phyloP scores from a whole-genome alignment of 1,140 invertebrate species.

The Neuroterus valhalla region DNA sequence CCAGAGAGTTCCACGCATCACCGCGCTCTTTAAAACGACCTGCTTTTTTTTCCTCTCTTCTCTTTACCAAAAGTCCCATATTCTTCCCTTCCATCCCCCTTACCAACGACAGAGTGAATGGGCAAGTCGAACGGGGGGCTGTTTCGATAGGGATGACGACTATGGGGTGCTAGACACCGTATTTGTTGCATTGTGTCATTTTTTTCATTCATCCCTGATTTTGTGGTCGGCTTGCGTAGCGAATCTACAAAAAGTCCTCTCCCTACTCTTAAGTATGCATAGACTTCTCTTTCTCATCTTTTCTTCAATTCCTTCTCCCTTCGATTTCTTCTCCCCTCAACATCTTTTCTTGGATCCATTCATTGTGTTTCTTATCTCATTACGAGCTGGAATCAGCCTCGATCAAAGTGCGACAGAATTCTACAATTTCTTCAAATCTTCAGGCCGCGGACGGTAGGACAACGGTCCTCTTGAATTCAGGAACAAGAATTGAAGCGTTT shows the following conservation, averaged over 20 bases:
- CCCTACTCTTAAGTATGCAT: slow-evolving; percentile 33
- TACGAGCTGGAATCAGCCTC: too few relatives aligned
- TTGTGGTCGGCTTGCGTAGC: slow-evolving; percentile 74
- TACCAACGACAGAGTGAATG: slow-evolving; percentile 49
- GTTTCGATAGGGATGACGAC: slow-evolving; percentile 47
- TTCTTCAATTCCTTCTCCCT: slow-evolving; percentile 34
- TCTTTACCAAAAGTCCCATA: slow-evolving; percentile 23
- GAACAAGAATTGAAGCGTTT: too few relatives aligned
- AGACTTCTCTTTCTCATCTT: slow-evolving; percentile 8
- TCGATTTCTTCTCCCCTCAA: slow-evolving; percentile 34
- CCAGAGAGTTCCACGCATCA: slow-evolving; percentile 67
- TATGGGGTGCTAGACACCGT: slow-evolving; percentile 36
- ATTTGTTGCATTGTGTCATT: slow-evolving; percentile 69
- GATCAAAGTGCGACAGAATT: too few relatives aligned
- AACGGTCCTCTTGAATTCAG: too few relatives aligned
- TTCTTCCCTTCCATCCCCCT: not conserved
- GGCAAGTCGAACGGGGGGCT: slow-evolving; percentile 49
- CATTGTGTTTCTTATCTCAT: too few relatives aligned
- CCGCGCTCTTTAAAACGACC: slow-evolving; percentile 70
- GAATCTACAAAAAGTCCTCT: slow-evolving; percentile 64
- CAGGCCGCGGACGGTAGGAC: too few relatives aligned
- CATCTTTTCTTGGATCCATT: not conserved
- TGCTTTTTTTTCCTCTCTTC: slow-evolving; percentile 55
- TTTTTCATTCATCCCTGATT: slow-evolving; percentile 73
- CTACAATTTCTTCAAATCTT: too few relatives aligned